phyloP scores from a whole-genome alignment of 2,888 invertebrate genomes.

The Silvanus unidentatus region DNA sequence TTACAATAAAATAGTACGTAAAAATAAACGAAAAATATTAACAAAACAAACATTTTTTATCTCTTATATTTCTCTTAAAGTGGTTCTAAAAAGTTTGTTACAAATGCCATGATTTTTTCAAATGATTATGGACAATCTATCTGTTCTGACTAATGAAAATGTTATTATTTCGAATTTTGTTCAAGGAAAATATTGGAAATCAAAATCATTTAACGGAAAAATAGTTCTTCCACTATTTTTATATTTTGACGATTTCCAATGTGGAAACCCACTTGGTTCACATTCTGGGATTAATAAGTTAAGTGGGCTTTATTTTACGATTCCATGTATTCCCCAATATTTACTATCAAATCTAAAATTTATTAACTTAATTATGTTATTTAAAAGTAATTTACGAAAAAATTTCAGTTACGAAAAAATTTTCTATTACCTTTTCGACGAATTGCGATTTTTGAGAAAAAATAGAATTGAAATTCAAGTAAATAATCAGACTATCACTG shows the following conservation, averaged over 20 bases:
- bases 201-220: not conserved
- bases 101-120: not conserved
- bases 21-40: constrained; percentile 1
- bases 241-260: constrained; percentile 14
- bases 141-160: not conserved
- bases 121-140: too few species aligned
- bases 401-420: constrained; percentile 6
- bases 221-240: constrained; percentile 7
- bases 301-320: constrained; percentile 9
- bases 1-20: not conserved
- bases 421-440: constrained; percentile 1
- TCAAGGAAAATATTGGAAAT: constrained; percentile 1
- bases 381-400: constrained; percentile 4
- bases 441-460: constrained; percentile 2
- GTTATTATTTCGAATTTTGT: constrained; percentile 1
- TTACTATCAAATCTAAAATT: constrained; percentile 2
- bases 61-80: not conserved
- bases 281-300: constrained; percentile 9
- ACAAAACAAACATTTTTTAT: too few species aligned
- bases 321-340: constrained; percentile 10
- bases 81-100: not conserved
- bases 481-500: not conserved
- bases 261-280: constrained; percentile 10
- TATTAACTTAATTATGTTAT: constrained; percentile 6
- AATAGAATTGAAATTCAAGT: constrained; percentile 2